Conservation (phyloP, 1,140 invertebrate species). For the Meteorus sp. region DNA sequence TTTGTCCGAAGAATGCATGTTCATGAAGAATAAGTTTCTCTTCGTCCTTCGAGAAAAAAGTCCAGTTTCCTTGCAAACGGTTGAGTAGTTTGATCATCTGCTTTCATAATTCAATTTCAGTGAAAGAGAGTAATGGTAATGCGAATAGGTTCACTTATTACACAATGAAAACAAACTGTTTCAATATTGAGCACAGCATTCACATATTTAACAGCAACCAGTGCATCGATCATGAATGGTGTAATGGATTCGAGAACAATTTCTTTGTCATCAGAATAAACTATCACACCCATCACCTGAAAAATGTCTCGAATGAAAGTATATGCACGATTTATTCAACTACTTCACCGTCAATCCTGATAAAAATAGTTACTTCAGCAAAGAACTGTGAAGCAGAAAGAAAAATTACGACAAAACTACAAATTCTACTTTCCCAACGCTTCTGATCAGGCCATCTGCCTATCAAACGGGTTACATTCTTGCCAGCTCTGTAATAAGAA, state of each 20-base stretch:
- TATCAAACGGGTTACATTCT: constrained; percentile 5
- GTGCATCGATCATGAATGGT: not conserved
- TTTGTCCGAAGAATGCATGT: too few relatives aligned
- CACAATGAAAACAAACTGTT: constrained; percentile 10
- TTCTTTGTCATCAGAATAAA: constrained; percentile 10
- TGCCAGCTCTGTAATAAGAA: constrained; percentile 13
- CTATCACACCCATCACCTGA: constrained; percentile 1
- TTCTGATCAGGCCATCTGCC: constrained; percentile 24
- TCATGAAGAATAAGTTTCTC: too few relatives aligned
- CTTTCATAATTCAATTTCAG: not conserved
- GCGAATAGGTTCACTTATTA: not conserved
- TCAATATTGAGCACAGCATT: constrained; percentile 9
- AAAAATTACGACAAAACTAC: not conserved
- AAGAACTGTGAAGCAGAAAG: not conserved
- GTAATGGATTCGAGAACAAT: constrained; percentile 10
- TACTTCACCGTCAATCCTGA: not conserved
- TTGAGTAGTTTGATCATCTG: too few relatives aligned
- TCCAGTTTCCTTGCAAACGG: too few relatives aligned
- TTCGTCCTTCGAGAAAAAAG: too few relatives aligned
- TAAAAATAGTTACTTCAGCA: constrained; percentile 2
- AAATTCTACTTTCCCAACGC: not conserved
- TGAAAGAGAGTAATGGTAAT: constrained; percentile 1
- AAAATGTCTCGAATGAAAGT: not conserved
- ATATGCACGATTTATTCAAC: not conserved
- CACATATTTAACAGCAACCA: not conserved